Evolutionary conservation across 2,888 invertebrate species (phyloP).

Genomic region (Papilio gigon): DNA sequence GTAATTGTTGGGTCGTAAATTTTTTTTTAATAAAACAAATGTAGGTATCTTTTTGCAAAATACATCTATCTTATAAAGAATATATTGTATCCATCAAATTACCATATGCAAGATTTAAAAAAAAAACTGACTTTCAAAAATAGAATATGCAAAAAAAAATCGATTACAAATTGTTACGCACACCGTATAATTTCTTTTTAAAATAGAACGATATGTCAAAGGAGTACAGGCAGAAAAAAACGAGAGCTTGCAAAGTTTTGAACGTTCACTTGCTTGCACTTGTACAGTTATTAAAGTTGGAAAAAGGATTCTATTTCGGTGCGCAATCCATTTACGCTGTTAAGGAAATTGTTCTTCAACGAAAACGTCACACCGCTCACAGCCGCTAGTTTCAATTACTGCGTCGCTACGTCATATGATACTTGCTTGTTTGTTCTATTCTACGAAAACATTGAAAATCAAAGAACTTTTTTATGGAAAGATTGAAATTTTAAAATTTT

Average conservation of each 20-base stretch:
- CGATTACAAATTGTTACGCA: too few relatives aligned
- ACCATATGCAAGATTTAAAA: too few relatives aligned
- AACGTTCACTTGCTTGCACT: not conserved
- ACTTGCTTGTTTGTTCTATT: slow-evolving; percentile 7
- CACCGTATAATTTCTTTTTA: too few relatives aligned
- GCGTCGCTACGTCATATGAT: slow-evolving; percentile 5
- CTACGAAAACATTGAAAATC: slow-evolving; percentile 7
- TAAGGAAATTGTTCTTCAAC: slow-evolving; percentile 34
- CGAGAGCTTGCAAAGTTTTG: not conserved
- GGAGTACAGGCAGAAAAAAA: too few relatives aligned
- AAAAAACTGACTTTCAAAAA: too few relatives aligned
- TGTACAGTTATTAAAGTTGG: not conserved
- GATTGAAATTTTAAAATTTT: slow-evolving; percentile 10
- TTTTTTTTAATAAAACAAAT: too few relatives aligned
- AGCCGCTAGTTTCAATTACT: slow-evolving; percentile 12
- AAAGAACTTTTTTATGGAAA: not conserved
- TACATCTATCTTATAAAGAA: too few relatives aligned
- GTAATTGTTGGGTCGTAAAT: too few relatives aligned
- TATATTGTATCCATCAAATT: too few relatives aligned
- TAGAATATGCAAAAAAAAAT: too few relatives aligned
- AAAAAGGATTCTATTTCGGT: not conserved
- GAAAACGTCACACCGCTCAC: slow-evolving; percentile 9
- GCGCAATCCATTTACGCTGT: slow-evolving; percentile 26
- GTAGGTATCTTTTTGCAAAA: too few relatives aligned
- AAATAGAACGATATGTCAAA: too few relatives aligned